phyloP scores from a whole-genome alignment of 2,888 invertebrate species.

The Cylindroiulus punctatus region DNA sequence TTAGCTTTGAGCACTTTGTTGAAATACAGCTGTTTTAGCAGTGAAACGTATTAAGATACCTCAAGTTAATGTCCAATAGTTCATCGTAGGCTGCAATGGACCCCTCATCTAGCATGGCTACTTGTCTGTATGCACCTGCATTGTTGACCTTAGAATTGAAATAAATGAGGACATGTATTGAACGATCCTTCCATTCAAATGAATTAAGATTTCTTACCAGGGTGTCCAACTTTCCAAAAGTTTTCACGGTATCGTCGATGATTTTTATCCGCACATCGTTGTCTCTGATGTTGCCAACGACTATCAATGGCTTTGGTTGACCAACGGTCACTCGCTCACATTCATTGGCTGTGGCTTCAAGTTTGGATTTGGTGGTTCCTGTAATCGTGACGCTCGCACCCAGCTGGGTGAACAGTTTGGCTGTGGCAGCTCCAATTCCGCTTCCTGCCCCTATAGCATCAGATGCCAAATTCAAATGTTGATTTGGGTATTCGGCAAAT shows the following conservation, averaged over 20 bases:
- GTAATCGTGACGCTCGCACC: slow-evolving; percentile 54
- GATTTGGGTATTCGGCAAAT: neutral
- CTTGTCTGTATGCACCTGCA: no score
- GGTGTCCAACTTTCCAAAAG: slow-evolving; percentile 52
- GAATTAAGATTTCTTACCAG: slow-evolving; percentile 44
- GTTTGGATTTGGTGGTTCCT: slow-evolving; percentile 21
- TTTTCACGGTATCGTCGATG: slow-evolving; percentile 54
- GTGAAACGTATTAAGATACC: no score
- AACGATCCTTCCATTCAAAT: no score
- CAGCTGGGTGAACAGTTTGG: slow-evolving; percentile 54
- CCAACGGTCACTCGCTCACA: slow-evolving; percentile 50
- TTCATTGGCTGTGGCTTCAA: slow-evolving; percentile 42
- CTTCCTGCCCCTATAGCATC: slow-evolving; percentile 49
- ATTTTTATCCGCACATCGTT: slow-evolving; percentile 49
- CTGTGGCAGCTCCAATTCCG: slow-evolving; percentile 56
- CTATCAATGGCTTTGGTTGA: slow-evolving; percentile 52
- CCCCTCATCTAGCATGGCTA: no score
- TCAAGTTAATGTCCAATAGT: no score
- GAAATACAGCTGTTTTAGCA: no score
- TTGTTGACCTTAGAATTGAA: no score
- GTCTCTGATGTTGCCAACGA: slow-evolving; percentile 52
- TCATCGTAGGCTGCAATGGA: no score
- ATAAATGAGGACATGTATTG: no score
- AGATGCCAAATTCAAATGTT: neutral
- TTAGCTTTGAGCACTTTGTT: no score